A percentile compares a stretch with the other conserved stretches of the same genome.
Conservation (phyloP, 2,888 invertebrate genomes). For the Eupithecia tripunctaria region DNA sequence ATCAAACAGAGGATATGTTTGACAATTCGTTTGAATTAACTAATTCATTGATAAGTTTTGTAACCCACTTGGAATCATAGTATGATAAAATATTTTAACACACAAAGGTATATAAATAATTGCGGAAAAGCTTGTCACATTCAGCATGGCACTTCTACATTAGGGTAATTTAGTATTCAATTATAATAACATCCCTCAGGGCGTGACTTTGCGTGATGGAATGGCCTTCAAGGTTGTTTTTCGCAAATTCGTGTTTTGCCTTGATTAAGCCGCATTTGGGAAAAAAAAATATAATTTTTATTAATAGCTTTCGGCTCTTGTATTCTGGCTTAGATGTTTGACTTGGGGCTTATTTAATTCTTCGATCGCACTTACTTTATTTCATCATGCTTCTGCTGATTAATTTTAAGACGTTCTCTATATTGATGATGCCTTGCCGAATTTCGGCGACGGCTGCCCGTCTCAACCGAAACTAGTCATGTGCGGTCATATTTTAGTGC, state of each 20-base stretch:
- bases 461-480: no score
- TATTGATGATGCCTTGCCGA: neutral
- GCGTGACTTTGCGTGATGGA: constrained; percentile 36
- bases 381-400: neutral
- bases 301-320: neutral
- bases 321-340: neutral
- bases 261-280: neutral
- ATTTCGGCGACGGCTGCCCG: no score
- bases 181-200: constrained; percentile 40
- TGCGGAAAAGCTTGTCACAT: constrained; percentile 24
- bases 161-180: constrained; percentile 33
- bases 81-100: no score
- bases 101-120: no score
- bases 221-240: constrained; percentile 1
- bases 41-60: no score
- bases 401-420: neutral
- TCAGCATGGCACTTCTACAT: constrained; percentile 38
- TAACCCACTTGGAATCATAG: no score
- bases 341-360: neutral
- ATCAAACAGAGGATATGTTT: no score
- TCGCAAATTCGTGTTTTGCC: constrained; percentile 1
- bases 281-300: neutral
- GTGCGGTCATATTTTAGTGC: no score
- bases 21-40: no score
- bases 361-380: neutral